phyloP scores from a whole-genome alignment of 2,888 invertebrate species.

The Agrochola macilenta region DNA sequence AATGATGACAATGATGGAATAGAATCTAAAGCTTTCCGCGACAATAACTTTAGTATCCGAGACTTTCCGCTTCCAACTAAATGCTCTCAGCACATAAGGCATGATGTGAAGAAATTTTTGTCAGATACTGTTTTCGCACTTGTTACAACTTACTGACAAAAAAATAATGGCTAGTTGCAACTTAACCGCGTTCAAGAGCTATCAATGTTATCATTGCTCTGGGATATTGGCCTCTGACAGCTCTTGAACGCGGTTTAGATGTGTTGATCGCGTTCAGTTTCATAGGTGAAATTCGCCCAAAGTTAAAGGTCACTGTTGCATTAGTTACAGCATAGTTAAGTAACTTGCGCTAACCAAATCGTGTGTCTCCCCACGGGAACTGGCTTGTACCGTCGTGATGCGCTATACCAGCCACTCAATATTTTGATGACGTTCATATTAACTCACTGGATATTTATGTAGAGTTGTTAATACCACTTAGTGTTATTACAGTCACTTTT shows the following conservation, averaged over 20 bases:
- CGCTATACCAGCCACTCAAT: conserved; percentile 64
- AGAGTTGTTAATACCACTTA: conserved; percentile 40
- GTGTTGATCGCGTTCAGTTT: too few species aligned
- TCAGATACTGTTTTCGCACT: neutral
- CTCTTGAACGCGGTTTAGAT: too few species aligned
- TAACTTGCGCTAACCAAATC: conserved; percentile 15
- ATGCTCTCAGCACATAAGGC: too few species aligned
- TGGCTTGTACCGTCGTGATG: conserved; percentile 50
- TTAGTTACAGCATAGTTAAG: conserved; percentile 5
- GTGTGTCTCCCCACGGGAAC: conserved; percentile 30
- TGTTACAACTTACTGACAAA: neutral
- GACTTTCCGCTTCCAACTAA: neutral
- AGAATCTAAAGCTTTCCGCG: too few species aligned
- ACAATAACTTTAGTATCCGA: neutral
- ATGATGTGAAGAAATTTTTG: neutral
- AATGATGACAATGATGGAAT: too few species aligned
- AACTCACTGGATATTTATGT: conserved; percentile 38
- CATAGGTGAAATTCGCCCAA: too few species aligned
- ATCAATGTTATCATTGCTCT: too few species aligned
- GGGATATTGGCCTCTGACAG: too few species aligned
- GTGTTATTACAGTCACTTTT: neutral
- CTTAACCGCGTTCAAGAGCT: too few species aligned
- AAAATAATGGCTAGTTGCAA: neutral
- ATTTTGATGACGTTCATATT: conserved; percentile 66
- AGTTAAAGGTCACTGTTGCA: neutral